Base-by-base conservation (phyloP, 2,888 invertebrate species). In the Trypoxylon attenuatum region DNA sequence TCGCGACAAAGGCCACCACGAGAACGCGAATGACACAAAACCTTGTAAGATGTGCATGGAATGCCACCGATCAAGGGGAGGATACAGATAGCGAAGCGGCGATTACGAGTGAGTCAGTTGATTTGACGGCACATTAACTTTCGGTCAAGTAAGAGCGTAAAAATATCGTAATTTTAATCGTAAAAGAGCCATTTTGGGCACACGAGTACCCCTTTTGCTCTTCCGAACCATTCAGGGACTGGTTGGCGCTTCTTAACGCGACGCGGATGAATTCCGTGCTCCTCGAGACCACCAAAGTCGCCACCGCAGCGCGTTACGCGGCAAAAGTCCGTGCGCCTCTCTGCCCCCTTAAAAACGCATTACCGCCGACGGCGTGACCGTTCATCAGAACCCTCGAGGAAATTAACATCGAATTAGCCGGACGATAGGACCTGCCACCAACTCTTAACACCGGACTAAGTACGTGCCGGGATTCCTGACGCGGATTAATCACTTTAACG, bases 81-180 rank as follows among this genome's bases (percentile, higher is more conserved):
- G n/a, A n/a, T n/a, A n/a, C n/a, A n/a, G 25, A 55, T 25, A 52
- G 62, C 41, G 47, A 39, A 21, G 42, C 39, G 25, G 22, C n/a
- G 56, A 53, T 58, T 47, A 52, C 54, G 42, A 65, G 63, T 33
- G 54, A 63, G 57, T 56, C 62, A 54, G 47, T 69, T 57, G 69
- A 77, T 78, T 79, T 74, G 78, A 77, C 77, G 76, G 73, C 62
- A 56, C 75, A 75, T 83, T 83, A 80, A 82, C 60, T 82, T 83
- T 83, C 82, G 81, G 81, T 83, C 81, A 82, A 79, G 72, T 53
- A 69, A 62, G 77, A 76, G 73, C 77, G 76, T 80, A 82, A 82
- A 79, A 79, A 73, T 78, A 81, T 82, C 78, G 76, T 80, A 81
- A 83, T 82, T 81, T 78, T 77, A 80, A 82, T 82, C 78, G 77